Evolutionary conservation across 2,888 invertebrate genomes (phyloP), one percentile per base, ranked within the genome.

Genomic region (Synanthedon vespiformis): DNA sequence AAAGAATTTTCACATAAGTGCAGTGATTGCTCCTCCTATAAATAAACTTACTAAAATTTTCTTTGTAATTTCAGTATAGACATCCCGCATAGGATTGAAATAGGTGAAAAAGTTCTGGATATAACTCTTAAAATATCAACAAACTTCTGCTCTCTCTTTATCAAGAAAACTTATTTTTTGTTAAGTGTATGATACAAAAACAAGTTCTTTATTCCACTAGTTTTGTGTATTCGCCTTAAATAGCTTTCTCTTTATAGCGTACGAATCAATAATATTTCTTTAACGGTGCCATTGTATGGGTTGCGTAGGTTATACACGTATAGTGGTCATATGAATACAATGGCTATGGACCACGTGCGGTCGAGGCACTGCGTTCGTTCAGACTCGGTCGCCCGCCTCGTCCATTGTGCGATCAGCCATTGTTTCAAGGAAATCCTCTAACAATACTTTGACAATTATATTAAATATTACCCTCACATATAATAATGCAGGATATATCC

Each of bases 351-450:
- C 64, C 85, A 85, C 84, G 85, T 82, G 85, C 79, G 72, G 50
- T 27, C 51, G 14, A 50, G 53, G 61, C 61, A 65, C 51, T 57
- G 52, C 57, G 55, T 52, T 52, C 60, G 63, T 60, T 34, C 34
- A 6, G 10, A 34, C 34, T 34, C 10, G 34, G 34, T 10, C 68
- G 71, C 65, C 67, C 68, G 65, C 63, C 64, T 60, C 67, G 58
- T 54, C 80, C 74, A 82, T 84, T 84, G 84, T 85, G 80, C 72
- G 63, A 63, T 57, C 60, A 61, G 54, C 77, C 77, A 84, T 84
- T 85, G 84, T 84, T 80, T 80, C 75, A 79, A 71, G 74, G 78
- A 79, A 80, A 80, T 79, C 74, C 74, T 77, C 64, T 65, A 62
- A 71, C 77, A 74, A 77, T 64, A 74, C 70, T 75, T 79, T 76